Conservation (phyloP, 1,140 invertebrate genomes). For the Papilio glaucus region DNA sequence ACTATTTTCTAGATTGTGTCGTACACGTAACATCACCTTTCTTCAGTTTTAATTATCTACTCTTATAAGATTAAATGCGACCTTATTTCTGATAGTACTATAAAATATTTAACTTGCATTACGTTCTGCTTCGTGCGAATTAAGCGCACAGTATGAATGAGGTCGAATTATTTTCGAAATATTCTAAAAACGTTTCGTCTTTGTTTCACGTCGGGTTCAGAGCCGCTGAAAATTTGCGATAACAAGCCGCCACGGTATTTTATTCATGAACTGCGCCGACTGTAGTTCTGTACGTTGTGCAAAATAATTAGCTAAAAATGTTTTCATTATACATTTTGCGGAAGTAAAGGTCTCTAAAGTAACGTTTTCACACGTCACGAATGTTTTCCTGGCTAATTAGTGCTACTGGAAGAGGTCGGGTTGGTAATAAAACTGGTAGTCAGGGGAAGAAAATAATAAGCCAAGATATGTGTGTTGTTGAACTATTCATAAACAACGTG, state of each 20-base stretch:
- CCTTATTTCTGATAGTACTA: neutral
- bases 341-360: neutral
- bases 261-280: constrained; percentile 3
- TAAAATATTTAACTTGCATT: neutral
- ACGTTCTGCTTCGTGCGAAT: neutral
- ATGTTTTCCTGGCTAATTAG: too few species aligned
- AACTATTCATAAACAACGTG: too few species aligned
- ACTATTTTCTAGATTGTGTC: too few species aligned
- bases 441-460: too few species aligned
- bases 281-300: neutral
- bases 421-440: too few species aligned
- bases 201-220: neutral
- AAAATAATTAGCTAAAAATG: constrained; percentile 3
- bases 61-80: too few species aligned
- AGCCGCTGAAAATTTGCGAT: constrained; percentile 27
- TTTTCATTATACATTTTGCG: neutral
- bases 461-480: too few species aligned
- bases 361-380: too few species aligned
- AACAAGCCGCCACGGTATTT: neutral
- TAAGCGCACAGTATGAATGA: constrained; percentile 3
- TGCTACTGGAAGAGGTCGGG: too few species aligned
- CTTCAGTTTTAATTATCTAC: too few species aligned
- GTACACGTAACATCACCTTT: too few species aligned
- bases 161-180: neutral
- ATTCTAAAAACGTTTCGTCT: neutral